A percentile compares a stretch with the other conserved stretches of the same genome.
phyloP scores from a whole-genome alignment of 2,797 vertebrate species.

The Periparus ater region DNA sequence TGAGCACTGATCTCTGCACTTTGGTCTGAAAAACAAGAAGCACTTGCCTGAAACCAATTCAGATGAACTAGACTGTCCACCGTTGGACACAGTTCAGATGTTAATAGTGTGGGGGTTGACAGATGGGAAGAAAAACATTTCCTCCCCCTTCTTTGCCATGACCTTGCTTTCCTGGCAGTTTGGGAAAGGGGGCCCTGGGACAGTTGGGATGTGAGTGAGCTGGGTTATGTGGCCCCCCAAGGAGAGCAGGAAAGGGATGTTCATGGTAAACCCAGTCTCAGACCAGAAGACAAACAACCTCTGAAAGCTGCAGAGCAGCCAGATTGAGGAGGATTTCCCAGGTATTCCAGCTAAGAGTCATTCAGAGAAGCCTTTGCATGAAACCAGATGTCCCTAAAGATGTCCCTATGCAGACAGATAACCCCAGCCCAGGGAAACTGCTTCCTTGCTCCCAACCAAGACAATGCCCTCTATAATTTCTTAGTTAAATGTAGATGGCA shows the following conservation, averaged over 20 bases:
- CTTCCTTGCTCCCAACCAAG: neutral
- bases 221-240: neutral
- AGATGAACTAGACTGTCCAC: neutral
- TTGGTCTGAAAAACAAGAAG: constrained; percentile 7
- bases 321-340: neutral
- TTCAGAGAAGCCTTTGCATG: neutral
- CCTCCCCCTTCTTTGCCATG: neutral
- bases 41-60: neutral
- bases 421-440: neutral
- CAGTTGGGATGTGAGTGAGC: neutral
- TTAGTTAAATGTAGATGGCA: neutral
- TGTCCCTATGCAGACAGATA: neutral
- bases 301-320: neutral
- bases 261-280: accelerated
- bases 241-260: neutral
- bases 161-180: neutral
- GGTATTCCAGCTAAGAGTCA: neutral
- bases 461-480: neutral
- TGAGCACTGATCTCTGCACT: neutral
- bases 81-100: neutral
- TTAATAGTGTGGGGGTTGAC: neutral
- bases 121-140: neutral
- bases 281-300: neutral
- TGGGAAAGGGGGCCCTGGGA: neutral
- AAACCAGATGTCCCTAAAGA: neutral